These are phyloP conservation scores for Pycnonotus jocosus DNA, from an alignment of 2,113 vertebrate species.

Conservation along the genomic window DNA sequence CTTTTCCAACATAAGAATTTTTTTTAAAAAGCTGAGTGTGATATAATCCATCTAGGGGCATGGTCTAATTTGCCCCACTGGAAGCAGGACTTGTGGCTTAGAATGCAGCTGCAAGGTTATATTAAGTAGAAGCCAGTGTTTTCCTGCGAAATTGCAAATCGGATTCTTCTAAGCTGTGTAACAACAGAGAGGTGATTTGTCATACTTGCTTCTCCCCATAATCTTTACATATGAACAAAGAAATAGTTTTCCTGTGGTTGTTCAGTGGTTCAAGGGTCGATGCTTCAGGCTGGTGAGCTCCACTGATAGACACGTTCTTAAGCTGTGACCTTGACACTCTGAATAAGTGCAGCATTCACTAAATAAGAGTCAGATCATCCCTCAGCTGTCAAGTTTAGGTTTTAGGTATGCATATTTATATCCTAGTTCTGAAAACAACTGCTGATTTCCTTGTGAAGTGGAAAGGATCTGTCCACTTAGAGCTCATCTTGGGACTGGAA, in stretches of 20 bases:
- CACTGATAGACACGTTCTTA: not conserved
- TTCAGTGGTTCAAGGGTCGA: not conserved
- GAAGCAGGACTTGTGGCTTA: not conserved
- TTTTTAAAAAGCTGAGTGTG: not conserved
- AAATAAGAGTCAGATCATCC: not conserved
- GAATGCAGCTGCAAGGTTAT: not conserved
- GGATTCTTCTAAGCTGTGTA: not conserved
- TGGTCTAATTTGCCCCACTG: not conserved
- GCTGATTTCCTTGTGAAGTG: not conserved
- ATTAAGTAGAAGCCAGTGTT: not conserved
- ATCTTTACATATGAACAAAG: fast-evolving
- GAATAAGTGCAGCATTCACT: not conserved
- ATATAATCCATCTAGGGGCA: not conserved
- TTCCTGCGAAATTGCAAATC: not conserved
- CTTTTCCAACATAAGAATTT: not conserved
- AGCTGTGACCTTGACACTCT: not conserved
- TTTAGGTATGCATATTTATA: not conserved
- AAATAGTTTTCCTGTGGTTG: not conserved
- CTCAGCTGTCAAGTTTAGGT: not conserved
- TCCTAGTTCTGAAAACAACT: not conserved
- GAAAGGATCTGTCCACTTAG: not conserved
- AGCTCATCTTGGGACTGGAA: not conserved
- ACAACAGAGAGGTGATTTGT: not conserved
- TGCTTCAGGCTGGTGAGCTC: not conserved
- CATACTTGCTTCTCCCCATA: not conserved